Evolutionary conservation across 2,888 invertebrate species (phyloP), one percentile per base, ranked within the genome.

Genomic region (Nemapogon koenigi): DNA sequence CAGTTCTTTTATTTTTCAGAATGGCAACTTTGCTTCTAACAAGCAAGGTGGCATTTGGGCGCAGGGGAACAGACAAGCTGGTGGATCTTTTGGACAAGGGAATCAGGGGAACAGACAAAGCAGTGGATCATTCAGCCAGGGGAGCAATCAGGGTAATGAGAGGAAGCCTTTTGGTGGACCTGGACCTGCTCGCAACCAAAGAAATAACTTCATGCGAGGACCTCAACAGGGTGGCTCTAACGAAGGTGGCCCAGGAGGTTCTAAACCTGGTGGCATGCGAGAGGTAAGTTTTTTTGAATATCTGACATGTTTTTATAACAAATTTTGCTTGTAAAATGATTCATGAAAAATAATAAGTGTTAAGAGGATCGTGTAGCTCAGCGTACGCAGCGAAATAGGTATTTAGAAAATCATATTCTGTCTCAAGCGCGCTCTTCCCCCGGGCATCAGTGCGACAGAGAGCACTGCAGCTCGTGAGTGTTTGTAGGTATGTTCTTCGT

Each of bases 1-100:
- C 8, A 7, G 11, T 18, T 22, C 8, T 18, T 35, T 10, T 35
- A 18, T 37, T 18, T 49, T 52, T 36, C 46, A 75, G 75, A 72
- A 68, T 49, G 72, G 72, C 7, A 66, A 57, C 48, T 73, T 71
- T 57, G 63, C 70, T 17, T 55, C 54, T 19, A 63, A 62, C 41
- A 66, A 60, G 45, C 61, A 57, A 45, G 58, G 66, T 37, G 44
- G 4, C 46, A 44, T 27, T 13, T 4, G 28, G 11, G 11, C 4
- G 4, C 4, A n/a, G 28, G 28, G 6, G 7, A 22, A 22, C 22
- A 22, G 22, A 6, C 6, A 22, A 10, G 22, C 6, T 6, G 22
- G 7, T 22, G 6, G 8, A 10, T 6, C 22, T 28, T 47, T 46
- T 33, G 41, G 50, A 17, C 57, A 50, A 39, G 58, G 57, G 10